Evolutionary conservation across 2,113 vertebrate species (phyloP), one percentile per base, ranked within the genome.

Genomic region (Penelope pileata): DNA sequence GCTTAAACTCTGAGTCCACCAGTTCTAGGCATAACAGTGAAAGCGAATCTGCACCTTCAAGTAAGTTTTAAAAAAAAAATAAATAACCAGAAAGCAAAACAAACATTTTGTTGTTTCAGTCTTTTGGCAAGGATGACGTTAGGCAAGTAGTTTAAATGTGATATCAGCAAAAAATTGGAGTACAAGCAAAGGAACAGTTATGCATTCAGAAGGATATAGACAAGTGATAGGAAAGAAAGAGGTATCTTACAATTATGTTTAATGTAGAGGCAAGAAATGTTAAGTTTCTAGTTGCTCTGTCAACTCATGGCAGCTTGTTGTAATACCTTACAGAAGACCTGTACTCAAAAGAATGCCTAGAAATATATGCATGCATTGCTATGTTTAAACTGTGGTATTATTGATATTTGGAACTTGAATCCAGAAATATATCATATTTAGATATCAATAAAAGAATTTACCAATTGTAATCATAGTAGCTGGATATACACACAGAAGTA

Each of bases 11-110:
- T 1, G 99, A 99, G 93, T 99, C 99, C 69, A 99, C 99, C 76
- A 98, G 99, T 97, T 99, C 99, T 36, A 98, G 99, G 69, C 99
- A 99, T 97, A 99, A 99, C 97, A 99, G 99, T 51, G 99, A 99
- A 97, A 99, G 99, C 7, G 99, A 99, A 97, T 99, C 99, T 67
- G 97, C 98, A 34, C 99, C 99, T 24, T 99, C 99, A 51, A 99
- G 99, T 99, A 97, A 97, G 98, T 63, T 40, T 34, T 7, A 36
- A 60, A 60, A 59, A 59, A 62, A 38, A 62, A 17, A 9, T 8
- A 62, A 45, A 38, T 9, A 58, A 48, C 8, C 4, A 32, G 11
- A 48, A 48, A 60, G 75, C 15, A 60, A 79, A 34, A 51, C 51
- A 51, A 73, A n/a, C 23, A 16, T 91, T 75, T 83, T 78, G 12